These are phyloP conservation scores for Cyclophora albipunctata DNA, from an alignment of 2,888 invertebrate genomes.

Conservation along the genomic window DNA sequence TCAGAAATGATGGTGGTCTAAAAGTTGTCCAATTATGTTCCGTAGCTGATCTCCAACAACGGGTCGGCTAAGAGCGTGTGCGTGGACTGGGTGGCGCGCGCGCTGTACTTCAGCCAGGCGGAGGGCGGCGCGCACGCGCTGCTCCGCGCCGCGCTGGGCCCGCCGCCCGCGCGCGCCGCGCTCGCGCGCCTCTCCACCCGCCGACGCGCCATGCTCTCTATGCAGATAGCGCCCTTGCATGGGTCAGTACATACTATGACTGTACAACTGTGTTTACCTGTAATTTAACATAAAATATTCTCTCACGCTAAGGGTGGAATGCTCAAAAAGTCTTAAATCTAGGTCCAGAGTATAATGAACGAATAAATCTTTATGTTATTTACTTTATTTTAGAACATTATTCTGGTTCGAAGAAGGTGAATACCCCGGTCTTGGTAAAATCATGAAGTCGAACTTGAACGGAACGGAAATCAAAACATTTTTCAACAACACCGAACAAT, in stretches of 20 bases:
- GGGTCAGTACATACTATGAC: slow-evolving; percentile 59
- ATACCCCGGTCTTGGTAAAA: slow-evolving; percentile 72
- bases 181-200: slow-evolving; percentile 67
- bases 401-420: slow-evolving; percentile 85
- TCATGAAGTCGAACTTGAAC: slow-evolving; percentile 78
- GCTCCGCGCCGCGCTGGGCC: slow-evolving; percentile 80
- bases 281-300: not conserved
- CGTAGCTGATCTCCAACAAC: slow-evolving; percentile 60
- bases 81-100: slow-evolving; percentile 91
- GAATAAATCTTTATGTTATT: too few species aligned
- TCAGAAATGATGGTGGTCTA: too few species aligned
- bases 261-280: not conserved
- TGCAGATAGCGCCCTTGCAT: slow-evolving; percentile 85
- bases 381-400: slow-evolving; percentile 68
- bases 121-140: slow-evolving; percentile 72
- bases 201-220: slow-evolving; percentile 77
- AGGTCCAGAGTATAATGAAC: too few species aligned
- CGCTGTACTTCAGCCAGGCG: slow-evolving; percentile 87
- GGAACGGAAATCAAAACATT: slow-evolving; percentile 75
- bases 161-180: slow-evolving; percentile 77
- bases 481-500: slow-evolving; percentile 59
- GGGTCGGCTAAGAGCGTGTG: slow-evolving; percentile 78
- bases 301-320: not conserved
- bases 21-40: too few species aligned
- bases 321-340: too few species aligned